Evolutionary conservation across 2,797 vertebrate genomes (phyloP), one percentile per base, ranked within the genome.

Genomic region (Xerus rutilus): DNA sequence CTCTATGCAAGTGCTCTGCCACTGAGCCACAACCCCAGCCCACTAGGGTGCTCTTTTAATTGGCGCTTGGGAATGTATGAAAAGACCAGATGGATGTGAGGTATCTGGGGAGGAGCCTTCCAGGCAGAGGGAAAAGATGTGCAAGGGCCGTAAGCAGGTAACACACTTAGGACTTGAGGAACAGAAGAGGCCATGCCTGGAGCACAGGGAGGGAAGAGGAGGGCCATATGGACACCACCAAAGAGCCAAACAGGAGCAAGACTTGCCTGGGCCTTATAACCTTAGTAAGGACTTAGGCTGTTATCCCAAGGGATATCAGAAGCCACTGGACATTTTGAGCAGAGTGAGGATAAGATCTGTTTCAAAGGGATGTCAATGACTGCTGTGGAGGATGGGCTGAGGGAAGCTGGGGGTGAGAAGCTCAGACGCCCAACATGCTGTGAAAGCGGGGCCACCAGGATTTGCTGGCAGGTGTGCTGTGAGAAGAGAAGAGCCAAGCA

Each of bases 191-290:
- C n/a, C 0, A n/a, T 23, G 59, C 0, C 7, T 5, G 2, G 43
- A 84, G 47, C 14, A 4, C n/a, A 1, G 18, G 0, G 1, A 0
- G 1, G 54, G 7, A 1, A 20, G 8, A 12, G 5, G 17, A 12
- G 39, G 18, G 35, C 8, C 15, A 5, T 0, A 0, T 0, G 14
- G 15, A 3, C 10, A 32, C 21, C 35, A 15, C 11, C 72, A 30
- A 30, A 20, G 1, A 39, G 52, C 77, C 18, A 9, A 65, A 9
- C 4, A 35, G 39, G 54, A 47, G 10, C 69, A 65, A 77, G 79
- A 18, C 5, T 0, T 1, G 23, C 9, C 1, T 59, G 74, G 8
- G 17, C 57, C 7, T 54, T 7, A 25, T 4, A 59, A 65, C 8
- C 32, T 52, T 14, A 21, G 8, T 2, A 73, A 59, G 35, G 65